Evolutionary conservation across 2,797 vertebrate species (phyloP), one percentile per base, ranked within the genome.

Genomic region (Crax fasciolata): DNA sequence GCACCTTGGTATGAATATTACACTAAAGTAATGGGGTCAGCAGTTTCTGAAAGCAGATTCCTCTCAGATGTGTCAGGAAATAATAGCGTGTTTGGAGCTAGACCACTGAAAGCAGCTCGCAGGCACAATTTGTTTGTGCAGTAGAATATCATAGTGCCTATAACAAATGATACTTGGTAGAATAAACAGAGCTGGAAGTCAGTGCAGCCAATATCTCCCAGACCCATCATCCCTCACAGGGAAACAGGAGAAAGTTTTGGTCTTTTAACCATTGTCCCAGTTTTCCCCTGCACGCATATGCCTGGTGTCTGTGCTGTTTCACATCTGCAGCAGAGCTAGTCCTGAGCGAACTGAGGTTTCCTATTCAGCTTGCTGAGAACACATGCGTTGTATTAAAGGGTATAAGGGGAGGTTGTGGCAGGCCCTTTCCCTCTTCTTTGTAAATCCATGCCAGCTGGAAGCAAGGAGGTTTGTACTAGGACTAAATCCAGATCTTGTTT

Each of bases 331-430:
- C 27, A 32, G 30, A 63, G 59, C 59, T 84, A 63, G 18, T 78
- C 44, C 67, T 89, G 63, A 65, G 43, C 83, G 27, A 93, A 68
- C 5, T n/a, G 51, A 66, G 49, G 51, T 51, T 35, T 65, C 18
- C 27, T 73, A 15, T 54, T 79, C 46, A 28, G n/a, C 17, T 87
- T n/a, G 11, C 38, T 66, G 43, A 72, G 23, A 72, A 4, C 43
- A 73, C 63, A 51, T 0, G 0, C 57, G 6, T 54, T 1, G 0
- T 44, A 7, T 39, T 41, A 32, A 41, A 63, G 16, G 51, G n/a
- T 20, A 20, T 3, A 2, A 48, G 28, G 18, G 9, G 12, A 73
- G 8, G 39, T 73, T 7, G 23, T 27, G 7, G 30, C 46, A 66
- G 23, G 3, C 12, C 28, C 28, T 52, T 72, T 82, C 6, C 38